Percentiles rank a stretch among this genome's conserved stretches.
phyloP scores from a whole-genome alignment of 2,888 invertebrate species.

The Auanema sp. region DNA sequence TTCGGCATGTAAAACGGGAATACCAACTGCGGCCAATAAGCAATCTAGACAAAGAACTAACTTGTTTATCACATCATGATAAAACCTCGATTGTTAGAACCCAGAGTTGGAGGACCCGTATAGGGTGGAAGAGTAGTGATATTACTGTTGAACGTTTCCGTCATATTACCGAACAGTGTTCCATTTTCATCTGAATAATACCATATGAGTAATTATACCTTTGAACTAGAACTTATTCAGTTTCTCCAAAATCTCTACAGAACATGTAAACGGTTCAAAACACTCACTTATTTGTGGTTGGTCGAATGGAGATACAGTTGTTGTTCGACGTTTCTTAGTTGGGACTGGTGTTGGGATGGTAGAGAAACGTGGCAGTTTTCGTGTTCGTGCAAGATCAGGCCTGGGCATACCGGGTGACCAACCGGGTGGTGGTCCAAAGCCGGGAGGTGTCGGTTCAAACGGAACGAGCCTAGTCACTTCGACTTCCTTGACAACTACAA shows the following conservation, averaged over 20 bases:
- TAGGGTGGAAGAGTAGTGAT: conserved; percentile 55
- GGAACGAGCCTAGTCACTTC: conserved; percentile 58
- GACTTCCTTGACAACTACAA: conserved; percentile 63
- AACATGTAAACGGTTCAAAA: no score
- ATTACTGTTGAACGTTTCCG: conserved; percentile 35
- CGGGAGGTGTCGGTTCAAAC: conserved; percentile 63
- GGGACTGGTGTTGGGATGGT: conserved; percentile 4
- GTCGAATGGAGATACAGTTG: conserved; percentile 7
- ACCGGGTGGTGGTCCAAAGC: conserved; percentile 58
- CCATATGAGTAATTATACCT: no score
- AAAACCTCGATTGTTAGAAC: conserved; percentile 49
- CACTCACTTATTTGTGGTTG: no score
- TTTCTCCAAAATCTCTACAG: no score
- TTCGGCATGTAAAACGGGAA: conserved; percentile 63
- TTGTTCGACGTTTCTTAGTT: conserved; percentile 12
- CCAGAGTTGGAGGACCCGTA: conserved; percentile 61
- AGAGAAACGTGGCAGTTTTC: conserved; percentile 40
- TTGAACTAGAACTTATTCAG: no score
- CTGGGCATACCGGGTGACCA: conserved; percentile 63
- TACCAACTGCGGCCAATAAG: conserved; percentile 62
- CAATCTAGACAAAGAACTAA: conserved; percentile 47
- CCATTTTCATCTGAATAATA: conserved; percentile 34
- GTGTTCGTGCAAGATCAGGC: conserved; percentile 47
- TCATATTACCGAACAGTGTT: conserved; percentile 32
- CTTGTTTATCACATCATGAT: not conserved